A percentile compares a stretch with the other conserved stretches of the same genome.
Conservation (phyloP, 2,113 vertebrate genomes). For the Lasiurus cinereus region DNA sequence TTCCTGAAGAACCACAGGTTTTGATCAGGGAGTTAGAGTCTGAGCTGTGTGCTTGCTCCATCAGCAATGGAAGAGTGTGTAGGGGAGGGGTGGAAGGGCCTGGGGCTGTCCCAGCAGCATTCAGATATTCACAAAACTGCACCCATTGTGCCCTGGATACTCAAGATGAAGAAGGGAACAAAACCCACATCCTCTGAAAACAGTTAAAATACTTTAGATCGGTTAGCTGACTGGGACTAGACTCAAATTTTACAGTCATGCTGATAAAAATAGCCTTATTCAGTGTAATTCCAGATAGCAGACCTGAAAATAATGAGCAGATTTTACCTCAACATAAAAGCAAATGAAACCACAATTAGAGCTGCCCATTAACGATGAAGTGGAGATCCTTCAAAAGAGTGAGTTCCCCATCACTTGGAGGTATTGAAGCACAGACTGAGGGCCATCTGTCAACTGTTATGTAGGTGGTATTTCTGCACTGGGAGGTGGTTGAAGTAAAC, state of each 20-base stretch:
- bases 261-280: not conserved
- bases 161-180: not conserved
- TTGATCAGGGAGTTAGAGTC: not conserved
- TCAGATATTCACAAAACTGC: not conserved
- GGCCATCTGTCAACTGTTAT: not conserved
- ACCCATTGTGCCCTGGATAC: not conserved
- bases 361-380: not conserved
- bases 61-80: not conserved
- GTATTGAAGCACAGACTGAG: not conserved
- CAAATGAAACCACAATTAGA: not conserved
- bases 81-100: not conserved
- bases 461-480: not conserved
- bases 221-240: not conserved
- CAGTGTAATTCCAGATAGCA: not conserved
- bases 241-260: not conserved
- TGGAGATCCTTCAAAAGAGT: not conserved
- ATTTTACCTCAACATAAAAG: not conserved
- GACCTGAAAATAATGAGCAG: not conserved
- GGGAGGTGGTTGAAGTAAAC: not conserved
- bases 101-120: accelerated
- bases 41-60: not conserved
- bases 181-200: not conserved
- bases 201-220: not conserved
- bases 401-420: not conserved
- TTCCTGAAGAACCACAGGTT: not conserved